Conservation (phyloP, 2,797 vertebrate species). For the Huso huso region DNA sequence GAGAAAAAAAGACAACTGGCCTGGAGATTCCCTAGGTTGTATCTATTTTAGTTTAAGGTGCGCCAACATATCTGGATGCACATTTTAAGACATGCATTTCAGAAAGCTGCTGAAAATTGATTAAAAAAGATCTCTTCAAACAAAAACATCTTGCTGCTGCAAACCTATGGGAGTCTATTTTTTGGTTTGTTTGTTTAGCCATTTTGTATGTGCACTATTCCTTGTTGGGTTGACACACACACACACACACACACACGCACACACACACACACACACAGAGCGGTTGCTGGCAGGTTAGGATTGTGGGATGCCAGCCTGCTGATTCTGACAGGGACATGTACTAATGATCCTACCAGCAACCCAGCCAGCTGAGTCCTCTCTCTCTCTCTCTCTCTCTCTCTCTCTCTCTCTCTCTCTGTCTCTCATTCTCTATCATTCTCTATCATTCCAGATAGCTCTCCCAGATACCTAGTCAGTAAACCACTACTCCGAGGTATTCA, state of each 20-base stretch:
- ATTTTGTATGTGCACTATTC: too few species aligned
- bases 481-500: background rate
- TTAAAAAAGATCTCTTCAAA: too few species aligned
- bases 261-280: background rate
- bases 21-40: too few species aligned
- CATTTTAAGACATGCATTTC: too few species aligned
- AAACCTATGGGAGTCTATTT: too few species aligned
- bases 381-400: conserved; percentile 8
- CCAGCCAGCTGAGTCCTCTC: conserved; percentile 19
- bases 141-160: too few species aligned
- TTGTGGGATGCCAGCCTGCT: conserved; percentile 18
- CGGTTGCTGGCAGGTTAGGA: conserved; percentile 10
- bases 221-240: too few species aligned
- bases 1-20: background rate
- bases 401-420: background rate
- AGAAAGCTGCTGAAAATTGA: too few species aligned
- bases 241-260: background rate
- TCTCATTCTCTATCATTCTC: conserved; percentile 1
- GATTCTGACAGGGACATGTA: conserved; percentile 13
- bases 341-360: conserved; percentile 23
- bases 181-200: too few species aligned
- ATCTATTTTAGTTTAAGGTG: too few species aligned
- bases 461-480: background rate
- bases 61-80: too few species aligned
- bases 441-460: background rate